Percentiles rank a stretch among this genome's conserved stretches.
Evolutionary conservation across 2,113 vertebrate species (phyloP).

Genomic region (Sebastes schlegelii): DNA sequence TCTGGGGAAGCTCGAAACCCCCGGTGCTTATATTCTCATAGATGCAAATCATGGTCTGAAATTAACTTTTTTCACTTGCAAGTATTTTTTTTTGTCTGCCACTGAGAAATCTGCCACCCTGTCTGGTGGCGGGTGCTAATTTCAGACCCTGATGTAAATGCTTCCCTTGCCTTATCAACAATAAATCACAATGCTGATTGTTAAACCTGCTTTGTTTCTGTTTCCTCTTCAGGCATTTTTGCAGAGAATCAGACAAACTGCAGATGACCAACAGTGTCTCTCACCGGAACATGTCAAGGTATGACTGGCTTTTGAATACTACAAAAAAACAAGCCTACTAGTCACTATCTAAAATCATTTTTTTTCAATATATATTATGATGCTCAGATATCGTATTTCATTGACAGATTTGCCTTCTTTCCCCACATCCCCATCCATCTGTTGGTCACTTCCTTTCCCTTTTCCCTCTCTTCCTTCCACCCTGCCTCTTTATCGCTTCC

Average conservation of each 20-base stretch:
- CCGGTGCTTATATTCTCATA: neutral
- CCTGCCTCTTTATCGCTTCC: slow-evolving; percentile 40
- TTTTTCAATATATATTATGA: neutral
- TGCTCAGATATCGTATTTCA: neutral
- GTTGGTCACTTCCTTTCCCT: slow-evolving; percentile 41
- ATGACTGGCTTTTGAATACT: slow-evolving; percentile 16
- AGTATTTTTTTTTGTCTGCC: too few species aligned
- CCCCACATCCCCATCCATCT: slow-evolving; percentile 32
- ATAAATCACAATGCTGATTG: neutral
- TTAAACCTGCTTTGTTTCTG: slow-evolving; percentile 23
- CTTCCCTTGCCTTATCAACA: neutral
- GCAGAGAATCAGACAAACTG: slow-evolving; percentile 92
- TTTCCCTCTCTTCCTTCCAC: slow-evolving; percentile 25
- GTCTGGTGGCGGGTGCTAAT: too few species aligned
- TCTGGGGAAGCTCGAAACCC: neutral
- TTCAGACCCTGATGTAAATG: neutral
- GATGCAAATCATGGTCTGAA: neutral
- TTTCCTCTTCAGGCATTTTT: slow-evolving; percentile 90
- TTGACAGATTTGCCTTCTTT: neutral
- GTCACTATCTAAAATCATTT: neutral
- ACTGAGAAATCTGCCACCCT: too few species aligned
- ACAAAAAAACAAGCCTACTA: neutral
- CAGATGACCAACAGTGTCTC: slow-evolving; percentile 93
- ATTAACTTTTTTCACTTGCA: too few species aligned
- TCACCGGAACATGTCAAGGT: slow-evolving; percentile 97